Percentiles rank a stretch among this genome's conserved stretches.
Conservation (phyloP, 1,140 invertebrate genomes). For the Drosophila orena region DNA sequence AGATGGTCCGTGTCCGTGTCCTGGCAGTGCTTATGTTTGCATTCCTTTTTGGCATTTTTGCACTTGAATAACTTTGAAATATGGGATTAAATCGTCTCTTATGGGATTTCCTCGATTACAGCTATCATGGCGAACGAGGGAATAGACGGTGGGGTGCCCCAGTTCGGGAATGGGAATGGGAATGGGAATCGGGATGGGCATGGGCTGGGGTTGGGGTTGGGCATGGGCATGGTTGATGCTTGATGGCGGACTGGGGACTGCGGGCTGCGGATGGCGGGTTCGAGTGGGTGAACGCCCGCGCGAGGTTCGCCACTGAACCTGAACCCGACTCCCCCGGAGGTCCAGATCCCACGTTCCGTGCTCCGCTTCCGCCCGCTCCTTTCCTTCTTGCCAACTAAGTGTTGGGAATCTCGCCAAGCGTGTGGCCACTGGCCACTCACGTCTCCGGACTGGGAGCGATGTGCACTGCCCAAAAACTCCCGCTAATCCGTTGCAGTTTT, state of each 20-base stretch:
- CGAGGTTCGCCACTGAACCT: constrained; percentile 75
- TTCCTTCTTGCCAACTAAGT: constrained; percentile 33
- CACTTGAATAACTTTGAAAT: constrained; percentile 84
- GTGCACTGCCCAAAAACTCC: constrained; percentile 1
- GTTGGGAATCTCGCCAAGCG: constrained; percentile 65
- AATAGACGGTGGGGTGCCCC: constrained; percentile 9
- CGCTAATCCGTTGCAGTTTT: no score
- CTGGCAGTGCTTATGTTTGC: constrained; percentile 81
- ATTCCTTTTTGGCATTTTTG: constrained; percentile 84
- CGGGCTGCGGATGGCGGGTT: not conserved
- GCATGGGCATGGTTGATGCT: no score
- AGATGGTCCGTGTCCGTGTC: constrained; percentile 40
- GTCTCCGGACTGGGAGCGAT: constrained; percentile 49
- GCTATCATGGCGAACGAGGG: constrained; percentile 68
- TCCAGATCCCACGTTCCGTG: not conserved
- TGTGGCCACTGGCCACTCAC: constrained; percentile 69
- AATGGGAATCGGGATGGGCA: no score
- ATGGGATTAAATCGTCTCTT: constrained; percentile 84
- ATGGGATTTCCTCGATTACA: constrained; percentile 83
- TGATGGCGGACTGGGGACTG: not conserved
- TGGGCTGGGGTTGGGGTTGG: no score
- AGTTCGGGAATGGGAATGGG: no score
- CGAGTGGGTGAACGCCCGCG: constrained; percentile 13
- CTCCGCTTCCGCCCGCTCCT: not conserved
- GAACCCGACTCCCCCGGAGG: constrained; percentile 38